These are phyloP conservation scores for Caenorhabditis imperialis DNA, from an alignment of 2,888 invertebrate genomes.

Conservation along the genomic window DNA sequence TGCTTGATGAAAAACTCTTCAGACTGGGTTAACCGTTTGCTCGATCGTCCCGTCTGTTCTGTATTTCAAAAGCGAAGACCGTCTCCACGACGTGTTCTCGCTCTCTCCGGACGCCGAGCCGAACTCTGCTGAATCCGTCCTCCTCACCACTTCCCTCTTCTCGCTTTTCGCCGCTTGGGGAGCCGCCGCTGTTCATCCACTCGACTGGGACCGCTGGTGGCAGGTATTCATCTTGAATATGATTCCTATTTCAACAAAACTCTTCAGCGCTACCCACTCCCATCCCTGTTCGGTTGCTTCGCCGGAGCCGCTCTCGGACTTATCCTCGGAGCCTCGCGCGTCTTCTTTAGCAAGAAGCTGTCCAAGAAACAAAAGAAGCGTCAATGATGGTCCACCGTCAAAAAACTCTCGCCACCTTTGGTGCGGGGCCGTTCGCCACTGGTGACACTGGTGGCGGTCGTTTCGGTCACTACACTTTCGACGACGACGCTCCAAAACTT, in stretches of 20 bases:
- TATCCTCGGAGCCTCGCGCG: conserved; percentile 13
- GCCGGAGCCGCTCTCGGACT: conserved; percentile 44
- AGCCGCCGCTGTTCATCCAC: conserved; percentile 83
- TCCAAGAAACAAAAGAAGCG: conserved; percentile 21
- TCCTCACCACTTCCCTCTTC: conserved; percentile 6
- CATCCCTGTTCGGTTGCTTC: conserved; percentile 56
- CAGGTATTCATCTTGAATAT: conserved; percentile 81
- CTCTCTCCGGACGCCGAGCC: neutral
- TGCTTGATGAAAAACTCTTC: conserved; percentile 16
- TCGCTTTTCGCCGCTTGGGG: conserved; percentile 27
- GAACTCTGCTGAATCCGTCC: conserved; percentile 2
- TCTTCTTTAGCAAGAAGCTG: neutral
- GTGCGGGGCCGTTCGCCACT: conserved; percentile 54
- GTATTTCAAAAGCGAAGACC: conserved; percentile 13
- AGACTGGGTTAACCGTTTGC: conserved; percentile 25
- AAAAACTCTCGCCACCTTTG: conserved; percentile 54
- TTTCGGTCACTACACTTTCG: conserved; percentile 57
- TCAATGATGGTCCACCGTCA: conserved; percentile 51
- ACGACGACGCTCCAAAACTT: conserved; percentile 66
- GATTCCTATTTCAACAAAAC: neutral
- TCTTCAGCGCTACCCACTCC: conserved; percentile 64
- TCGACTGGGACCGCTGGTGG: conserved; percentile 93
- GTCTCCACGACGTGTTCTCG: conserved; percentile 14
- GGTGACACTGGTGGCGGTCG: conserved; percentile 51
- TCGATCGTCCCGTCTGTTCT: conserved; percentile 19